Percentiles rank a stretch among this genome's conserved stretches.
Evolutionary conservation across 2,888 invertebrate species (phyloP).

Genomic region (Ischnura elegans): DNA sequence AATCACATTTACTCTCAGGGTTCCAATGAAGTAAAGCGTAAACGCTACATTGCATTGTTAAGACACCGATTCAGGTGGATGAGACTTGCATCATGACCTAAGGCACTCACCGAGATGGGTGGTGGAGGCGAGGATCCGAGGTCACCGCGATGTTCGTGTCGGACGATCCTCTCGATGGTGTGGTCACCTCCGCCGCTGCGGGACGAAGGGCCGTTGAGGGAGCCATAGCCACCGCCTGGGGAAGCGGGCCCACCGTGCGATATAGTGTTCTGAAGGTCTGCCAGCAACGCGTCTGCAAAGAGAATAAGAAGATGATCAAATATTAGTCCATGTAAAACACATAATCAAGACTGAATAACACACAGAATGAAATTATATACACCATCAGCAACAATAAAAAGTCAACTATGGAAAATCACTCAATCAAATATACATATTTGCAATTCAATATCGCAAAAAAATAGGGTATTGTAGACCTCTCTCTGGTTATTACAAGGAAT

Average conservation of each 20-base stretch:
- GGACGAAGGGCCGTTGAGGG: conserved; percentile 83
- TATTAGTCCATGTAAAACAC: background rate
- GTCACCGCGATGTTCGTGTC: conserved; percentile 73
- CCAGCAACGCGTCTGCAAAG: conserved; percentile 94
- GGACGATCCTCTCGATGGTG: conserved; percentile 72
- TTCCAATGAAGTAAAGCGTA: too few relatives aligned
- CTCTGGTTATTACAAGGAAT: too few relatives aligned
- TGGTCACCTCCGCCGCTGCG: conserved; percentile 75
- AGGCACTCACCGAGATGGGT: conserved; percentile 82
- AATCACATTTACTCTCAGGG: too few relatives aligned
- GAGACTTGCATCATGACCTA: too few relatives aligned
- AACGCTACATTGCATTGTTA: too few relatives aligned
- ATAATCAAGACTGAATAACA: conserved; percentile 62
- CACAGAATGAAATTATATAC: too few relatives aligned
- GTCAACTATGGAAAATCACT: too few relatives aligned
- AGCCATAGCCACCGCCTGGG: conserved; percentile 86
- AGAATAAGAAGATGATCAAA: conserved; percentile 70
- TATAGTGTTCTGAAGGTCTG: conserved; percentile 97
- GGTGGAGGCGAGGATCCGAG: conserved; percentile 78
- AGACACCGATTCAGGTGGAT: too few relatives aligned
- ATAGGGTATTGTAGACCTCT: too few relatives aligned
- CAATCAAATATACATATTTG: too few relatives aligned
- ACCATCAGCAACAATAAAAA: too few relatives aligned
- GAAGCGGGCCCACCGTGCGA: conserved; percentile 81
- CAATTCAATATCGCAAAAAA: too few relatives aligned